Evolutionary conservation across 2,797 vertebrate species (phyloP), one percentile per base, ranked within the genome.

Genomic region (Melanotaenia boesemani): DNA sequence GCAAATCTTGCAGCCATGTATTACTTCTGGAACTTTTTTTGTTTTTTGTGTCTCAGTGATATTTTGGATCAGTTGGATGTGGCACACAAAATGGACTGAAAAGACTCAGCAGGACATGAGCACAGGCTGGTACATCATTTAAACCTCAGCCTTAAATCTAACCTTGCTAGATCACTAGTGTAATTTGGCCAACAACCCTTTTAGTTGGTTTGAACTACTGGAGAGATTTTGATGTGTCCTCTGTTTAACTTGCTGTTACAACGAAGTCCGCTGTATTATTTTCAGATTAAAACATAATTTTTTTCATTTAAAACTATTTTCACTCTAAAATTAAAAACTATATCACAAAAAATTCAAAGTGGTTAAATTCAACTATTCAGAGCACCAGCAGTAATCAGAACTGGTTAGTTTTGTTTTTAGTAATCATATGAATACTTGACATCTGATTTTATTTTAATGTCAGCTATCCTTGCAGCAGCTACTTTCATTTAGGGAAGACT

Each of bases 291-390:
- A 63, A 22, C 26, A 24, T 61, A 20, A 16, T 72, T 74, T 62
- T 67, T n/a, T 28, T 63, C 63, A 66, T n/a, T 50, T 39, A 73
- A 77, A 64, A 48, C 20, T 22, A 41, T 82, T 81, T 78, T 30
- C 28, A 30, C 28, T 30, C 28, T 26, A 70, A 80, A 70, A 77
- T 63, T 28, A 77, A 61, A 63, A 79, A n/a, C 54, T 34, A 68
- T 60, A 59, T 30, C 59, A 44, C 30, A 22, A 62, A 67, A 59
- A 44, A 50, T 6, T 60, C 26, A 68, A 22, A 11, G 54, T 54
- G 39, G 44, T 11, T 1, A 10, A 61, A 54, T 74, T 85, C 2
- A 74, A 61, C 70, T 52, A 74, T 78, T 83, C 73, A 81, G 26
- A 63, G 46, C 59, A 71, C 6, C 50, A n/a, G 22, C 34, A 72